Conservation (phyloP, 2,888 invertebrate genomes). For the Leptura quadrifasciata region DNA sequence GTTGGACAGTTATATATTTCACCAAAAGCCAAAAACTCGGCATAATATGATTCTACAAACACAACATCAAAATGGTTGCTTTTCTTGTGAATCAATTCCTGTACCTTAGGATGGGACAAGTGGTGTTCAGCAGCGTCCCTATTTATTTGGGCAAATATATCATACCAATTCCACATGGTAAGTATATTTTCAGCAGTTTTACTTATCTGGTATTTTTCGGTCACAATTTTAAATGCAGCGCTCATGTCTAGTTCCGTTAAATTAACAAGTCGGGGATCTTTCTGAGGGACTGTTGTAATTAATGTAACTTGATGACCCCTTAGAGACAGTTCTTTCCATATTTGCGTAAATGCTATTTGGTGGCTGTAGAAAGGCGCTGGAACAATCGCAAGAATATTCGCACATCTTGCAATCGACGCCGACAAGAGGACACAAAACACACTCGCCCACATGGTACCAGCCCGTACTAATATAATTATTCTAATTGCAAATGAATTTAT, state of each 20-base stretch:
- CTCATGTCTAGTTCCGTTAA: slow-evolving; percentile 58
- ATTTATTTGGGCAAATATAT: slow-evolving; percentile 43
- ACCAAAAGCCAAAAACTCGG: slow-evolving; percentile 55
- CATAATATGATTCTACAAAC: slow-evolving; percentile 56
- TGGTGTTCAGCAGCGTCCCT: slow-evolving; percentile 43
- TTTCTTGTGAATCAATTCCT: slow-evolving; percentile 49
- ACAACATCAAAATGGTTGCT: slow-evolving; percentile 59
- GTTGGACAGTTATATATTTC: slow-evolving; percentile 58
- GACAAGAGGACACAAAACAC: slow-evolving; percentile 7
- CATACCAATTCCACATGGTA: slow-evolving; percentile 48
- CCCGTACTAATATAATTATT: neutral
- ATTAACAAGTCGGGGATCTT: slow-evolving; percentile 51
- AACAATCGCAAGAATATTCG: slow-evolving; percentile 61
- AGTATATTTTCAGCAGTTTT: slow-evolving; percentile 44
- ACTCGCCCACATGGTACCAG: slow-evolving; percentile 28
- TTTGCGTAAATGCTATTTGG: slow-evolving; percentile 61
- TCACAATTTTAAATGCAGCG: slow-evolving; percentile 38
- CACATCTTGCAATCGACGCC: slow-evolving; percentile 43
- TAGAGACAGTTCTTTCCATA: slow-evolving; percentile 62
- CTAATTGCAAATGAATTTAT: neutral
- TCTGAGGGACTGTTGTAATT: slow-evolving; percentile 65
- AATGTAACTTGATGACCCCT: slow-evolving; percentile 68
- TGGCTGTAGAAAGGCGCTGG: slow-evolving; percentile 64
- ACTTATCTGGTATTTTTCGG: slow-evolving; percentile 44
- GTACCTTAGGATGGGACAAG: slow-evolving; percentile 47